These are phyloP conservation scores for Meliscaeva auricollis DNA, from an alignment of 2,888 invertebrate genomes.

Conservation along the genomic window DNA sequence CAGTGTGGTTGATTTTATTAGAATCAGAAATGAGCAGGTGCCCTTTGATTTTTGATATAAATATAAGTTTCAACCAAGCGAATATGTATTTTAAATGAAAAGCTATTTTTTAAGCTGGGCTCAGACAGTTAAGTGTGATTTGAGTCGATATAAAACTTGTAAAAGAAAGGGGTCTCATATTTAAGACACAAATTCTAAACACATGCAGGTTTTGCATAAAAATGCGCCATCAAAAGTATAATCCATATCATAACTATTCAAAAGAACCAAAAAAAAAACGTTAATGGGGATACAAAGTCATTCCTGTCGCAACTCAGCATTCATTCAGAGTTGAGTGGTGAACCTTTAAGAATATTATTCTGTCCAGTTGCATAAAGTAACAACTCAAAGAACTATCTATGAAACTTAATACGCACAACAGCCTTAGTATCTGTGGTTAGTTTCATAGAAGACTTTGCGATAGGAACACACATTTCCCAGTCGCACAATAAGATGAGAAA, in stretches of 20 bases:
- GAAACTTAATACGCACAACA: constrained; percentile 27
- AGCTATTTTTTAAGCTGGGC: neutral
- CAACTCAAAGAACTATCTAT: constrained; percentile 29
- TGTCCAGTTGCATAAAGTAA: constrained; percentile 9
- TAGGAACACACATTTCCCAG: constrained; percentile 13
- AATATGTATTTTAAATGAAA: neutral
- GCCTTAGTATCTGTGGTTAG: constrained; percentile 28
- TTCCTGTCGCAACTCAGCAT: neutral
- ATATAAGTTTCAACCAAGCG: neutral
- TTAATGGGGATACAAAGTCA: neutral
- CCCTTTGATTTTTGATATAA: neutral
- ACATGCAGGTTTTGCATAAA: neutral
- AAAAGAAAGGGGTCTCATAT: neutral
- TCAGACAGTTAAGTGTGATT: constrained; percentile 1
- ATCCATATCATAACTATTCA: no score
- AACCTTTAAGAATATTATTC: neutral
- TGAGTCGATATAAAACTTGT: neutral
- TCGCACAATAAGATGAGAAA: constrained; percentile 33
- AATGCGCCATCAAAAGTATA: neutral
- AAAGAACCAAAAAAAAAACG: no score
- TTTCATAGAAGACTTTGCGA: constrained; percentile 1
- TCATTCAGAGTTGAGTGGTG: neutral
- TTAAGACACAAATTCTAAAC: neutral
- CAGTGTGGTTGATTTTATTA: constrained; percentile 4
- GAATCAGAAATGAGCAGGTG: neutral